Percentiles rank a stretch among this genome's conserved stretches.
Evolutionary conservation across 2,113 vertebrate genomes (phyloP).

Genomic region (Tinamus guttatus): DNA sequence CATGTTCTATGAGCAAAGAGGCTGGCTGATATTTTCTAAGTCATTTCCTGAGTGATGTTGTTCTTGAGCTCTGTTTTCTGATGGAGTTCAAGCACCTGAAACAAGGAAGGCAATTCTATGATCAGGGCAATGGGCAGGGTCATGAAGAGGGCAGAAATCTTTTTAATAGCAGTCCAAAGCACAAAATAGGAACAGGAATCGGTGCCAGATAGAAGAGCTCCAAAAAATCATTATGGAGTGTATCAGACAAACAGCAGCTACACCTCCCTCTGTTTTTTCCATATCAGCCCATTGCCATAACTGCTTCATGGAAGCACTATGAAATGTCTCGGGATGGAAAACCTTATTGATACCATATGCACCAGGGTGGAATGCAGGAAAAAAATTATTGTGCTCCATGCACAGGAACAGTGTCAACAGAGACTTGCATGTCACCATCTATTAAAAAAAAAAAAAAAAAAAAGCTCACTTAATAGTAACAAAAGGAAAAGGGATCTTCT

Average conservation of each 20-base stretch:
- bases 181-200: background rate
- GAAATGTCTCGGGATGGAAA: background rate
- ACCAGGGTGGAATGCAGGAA: background rate
- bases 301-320: background rate
- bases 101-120: background rate
- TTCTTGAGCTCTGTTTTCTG: background rate
- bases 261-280: background rate
- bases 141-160: background rate
- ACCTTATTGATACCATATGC: background rate
- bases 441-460: too few species aligned
- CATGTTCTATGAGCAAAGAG: rapidly evolving
- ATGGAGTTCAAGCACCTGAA: background rate
- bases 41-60: rapidly evolving
- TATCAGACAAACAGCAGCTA: rapidly evolving
- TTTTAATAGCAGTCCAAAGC: background rate
- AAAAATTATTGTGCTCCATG: rapidly evolving
- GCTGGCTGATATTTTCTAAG: rapidly evolving
- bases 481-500: background rate
- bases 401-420: background rate
- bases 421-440: background rate
- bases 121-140: rapidly evolving
- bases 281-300: background rate
- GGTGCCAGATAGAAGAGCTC: background rate
- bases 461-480: rapidly evolving
- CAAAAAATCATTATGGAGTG: background rate